phyloP scores from a whole-genome alignment of 2,888 invertebrate genomes.

The Melinopterus prodromus region DNA sequence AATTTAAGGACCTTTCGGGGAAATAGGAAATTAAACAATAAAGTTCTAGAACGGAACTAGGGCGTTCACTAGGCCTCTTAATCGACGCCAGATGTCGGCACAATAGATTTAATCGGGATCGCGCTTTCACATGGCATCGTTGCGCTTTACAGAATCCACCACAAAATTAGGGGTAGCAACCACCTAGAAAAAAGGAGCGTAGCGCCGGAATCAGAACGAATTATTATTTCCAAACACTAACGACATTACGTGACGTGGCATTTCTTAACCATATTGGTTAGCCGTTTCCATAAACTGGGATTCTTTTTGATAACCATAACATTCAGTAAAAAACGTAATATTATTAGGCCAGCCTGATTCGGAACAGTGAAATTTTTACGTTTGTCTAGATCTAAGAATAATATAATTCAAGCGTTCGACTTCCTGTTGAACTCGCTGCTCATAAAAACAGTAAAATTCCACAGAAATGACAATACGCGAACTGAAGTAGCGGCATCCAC shows the following conservation, averaged over 20 bases:
- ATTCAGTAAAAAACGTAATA: neutral
- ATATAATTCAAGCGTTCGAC: neutral
- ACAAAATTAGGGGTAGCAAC: conserved; percentile 53
- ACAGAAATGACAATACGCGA: neutral
- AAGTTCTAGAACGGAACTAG: conserved; percentile 13
- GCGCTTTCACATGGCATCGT: conserved; percentile 52
- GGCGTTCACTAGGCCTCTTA: neutral
- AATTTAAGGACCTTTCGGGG: neutral
- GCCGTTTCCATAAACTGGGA: neutral
- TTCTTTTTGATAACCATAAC: neutral
- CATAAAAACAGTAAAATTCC: neutral
- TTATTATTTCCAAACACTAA: conserved; percentile 49
- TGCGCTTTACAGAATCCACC: conserved; percentile 52
- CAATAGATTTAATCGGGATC: conserved; percentile 51
- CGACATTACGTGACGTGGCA: conserved; percentile 43
- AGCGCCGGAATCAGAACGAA: conserved; percentile 44
- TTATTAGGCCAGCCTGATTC: no score
- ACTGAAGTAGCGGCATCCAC: neutral
- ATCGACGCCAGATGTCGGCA: conserved; percentile 31
- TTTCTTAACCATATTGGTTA: conserved; percentile 26
- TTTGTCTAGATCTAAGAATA: no score
- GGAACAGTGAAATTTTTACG: no score
- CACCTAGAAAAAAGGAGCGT: conserved; percentile 36
- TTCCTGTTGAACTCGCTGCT: neutral
- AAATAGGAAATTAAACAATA: neutral